Evolutionary conservation across 2,113 vertebrate genomes (phyloP).

Genomic region (Phoxinus phoxinus): DNA sequence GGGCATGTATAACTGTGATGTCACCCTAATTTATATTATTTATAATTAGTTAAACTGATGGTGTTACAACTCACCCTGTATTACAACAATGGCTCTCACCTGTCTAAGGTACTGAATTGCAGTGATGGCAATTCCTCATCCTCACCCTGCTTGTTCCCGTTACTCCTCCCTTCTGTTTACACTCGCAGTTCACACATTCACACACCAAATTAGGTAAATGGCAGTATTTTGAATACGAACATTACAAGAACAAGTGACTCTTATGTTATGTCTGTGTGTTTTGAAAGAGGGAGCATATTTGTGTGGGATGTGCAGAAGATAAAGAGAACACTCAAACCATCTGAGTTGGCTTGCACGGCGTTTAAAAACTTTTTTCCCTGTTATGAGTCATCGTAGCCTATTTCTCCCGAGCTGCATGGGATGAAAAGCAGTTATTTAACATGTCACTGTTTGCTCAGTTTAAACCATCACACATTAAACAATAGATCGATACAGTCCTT

Average conservation of each 20-base stretch:
- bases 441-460: constrained; percentile 6
- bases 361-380: constrained; percentile 18
- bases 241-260: constrained; percentile 33
- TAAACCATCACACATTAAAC: neutral
- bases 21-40: neutral
- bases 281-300: constrained; percentile 34
- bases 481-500: neutral
- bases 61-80: too few relatives aligned
- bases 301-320: constrained; percentile 50
- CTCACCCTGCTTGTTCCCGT: neutral
- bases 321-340: constrained; percentile 31
- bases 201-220: neutral
- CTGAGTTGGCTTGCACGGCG: constrained; percentile 26
- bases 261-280: constrained; percentile 16
- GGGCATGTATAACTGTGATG: neutral
- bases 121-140: neutral
- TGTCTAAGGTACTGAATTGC: neutral
- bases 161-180: constrained; percentile 12
- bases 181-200: neutral
- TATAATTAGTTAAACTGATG: neutral
- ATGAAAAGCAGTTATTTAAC: neutral
- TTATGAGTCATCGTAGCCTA: constrained; percentile 13
- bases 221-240: constrained; percentile 5
- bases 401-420: neutral
- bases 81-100: neutral